phyloP scores from a whole-genome alignment of 2,888 invertebrate species.

The Epirrhoe tristata region DNA sequence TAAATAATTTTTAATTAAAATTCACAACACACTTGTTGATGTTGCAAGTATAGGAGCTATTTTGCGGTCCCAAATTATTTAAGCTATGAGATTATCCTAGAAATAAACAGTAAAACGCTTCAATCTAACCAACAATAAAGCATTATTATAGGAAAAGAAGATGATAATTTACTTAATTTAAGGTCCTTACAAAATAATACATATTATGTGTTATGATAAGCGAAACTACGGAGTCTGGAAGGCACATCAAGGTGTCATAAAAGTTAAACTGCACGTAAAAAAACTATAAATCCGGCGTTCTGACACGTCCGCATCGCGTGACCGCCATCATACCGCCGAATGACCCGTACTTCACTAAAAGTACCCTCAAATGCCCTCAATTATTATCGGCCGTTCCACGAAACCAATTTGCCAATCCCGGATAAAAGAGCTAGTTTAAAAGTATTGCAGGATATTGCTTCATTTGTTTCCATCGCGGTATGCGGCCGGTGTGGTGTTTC shows the following conservation, averaged over 20 bases:
- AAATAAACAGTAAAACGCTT: not conserved
- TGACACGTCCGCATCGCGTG: conserved; percentile 57
- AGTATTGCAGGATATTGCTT: conserved; percentile 43
- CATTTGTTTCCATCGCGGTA: conserved; percentile 46
- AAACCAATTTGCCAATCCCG: conserved; percentile 41
- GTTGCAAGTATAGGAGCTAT: not conserved
- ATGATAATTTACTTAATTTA: no score
- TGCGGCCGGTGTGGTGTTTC: conserved; percentile 28
- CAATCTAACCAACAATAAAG: not conserved
- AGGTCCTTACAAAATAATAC: no score
- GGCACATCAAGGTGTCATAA: conserved; percentile 39
- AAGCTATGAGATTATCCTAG: not conserved
- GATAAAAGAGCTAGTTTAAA: conserved; percentile 41
- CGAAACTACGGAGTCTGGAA: conserved; percentile 10
- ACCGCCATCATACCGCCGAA: conserved; percentile 47
- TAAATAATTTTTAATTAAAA: conserved; percentile 41
- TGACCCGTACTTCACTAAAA: conserved; percentile 44
- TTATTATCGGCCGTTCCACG: conserved; percentile 46
- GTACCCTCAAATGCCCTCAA: conserved; percentile 50
- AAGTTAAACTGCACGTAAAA: conserved; percentile 42
- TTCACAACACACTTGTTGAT: conserved; percentile 27
- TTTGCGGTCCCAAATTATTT: not conserved
- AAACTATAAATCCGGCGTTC: conserved; percentile 47
- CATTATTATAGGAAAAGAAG: no score
- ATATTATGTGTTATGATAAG: no score